Evolutionary conservation across 2,888 invertebrate species (phyloP), one percentile per base, ranked within the genome.

Genomic region (Agonopterix subpropinquella): DNA sequence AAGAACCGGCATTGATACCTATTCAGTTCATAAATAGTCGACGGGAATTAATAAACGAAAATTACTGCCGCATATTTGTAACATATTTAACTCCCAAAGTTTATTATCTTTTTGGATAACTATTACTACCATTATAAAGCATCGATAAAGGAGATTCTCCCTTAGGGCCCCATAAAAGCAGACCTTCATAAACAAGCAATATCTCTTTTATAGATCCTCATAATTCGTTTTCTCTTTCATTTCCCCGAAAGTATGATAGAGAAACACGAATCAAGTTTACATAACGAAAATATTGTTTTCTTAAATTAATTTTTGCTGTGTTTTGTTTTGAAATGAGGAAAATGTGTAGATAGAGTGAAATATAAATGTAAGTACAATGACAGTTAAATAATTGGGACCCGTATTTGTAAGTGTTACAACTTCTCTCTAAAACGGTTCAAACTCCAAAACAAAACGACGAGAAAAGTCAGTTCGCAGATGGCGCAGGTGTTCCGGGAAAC

Each of bases 171-270:
- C 67, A 79, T 81, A 79, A 82, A 82, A 78, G 58, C 70, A 75
- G 73, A 76, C 81, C 81, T 78, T 73, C 77, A 80, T 85, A 84
- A 85, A 84, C 80, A 83, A 81, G 79, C 73, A 76, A 79, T 81
- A 81, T 78, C 71, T 59, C 53, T 71, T 82, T 81, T 81, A 80
- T 79, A 75, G 66, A 72, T 64, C 63, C 69, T 62, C 65, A 70
- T 76, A 77, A 79, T 76, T 77, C 71, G 70, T 70, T 76, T 70
- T 71, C 65, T 69, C 62, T 72, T 65, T 67, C 70, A 69, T 71
- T 66, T 69, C 68, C 58, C 56, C 55, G 53, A 60, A 66, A 67
- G 52, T 51, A 66, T 66, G 58, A 73, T 63, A 62, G 58, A 63
- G 62, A 63, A 64, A 62, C 56, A 60, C 52, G 58, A 55, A 60